Evolutionary conservation across 2,797 vertebrate species (phyloP).

Genomic region (Megaceryle alcyon): DNA sequence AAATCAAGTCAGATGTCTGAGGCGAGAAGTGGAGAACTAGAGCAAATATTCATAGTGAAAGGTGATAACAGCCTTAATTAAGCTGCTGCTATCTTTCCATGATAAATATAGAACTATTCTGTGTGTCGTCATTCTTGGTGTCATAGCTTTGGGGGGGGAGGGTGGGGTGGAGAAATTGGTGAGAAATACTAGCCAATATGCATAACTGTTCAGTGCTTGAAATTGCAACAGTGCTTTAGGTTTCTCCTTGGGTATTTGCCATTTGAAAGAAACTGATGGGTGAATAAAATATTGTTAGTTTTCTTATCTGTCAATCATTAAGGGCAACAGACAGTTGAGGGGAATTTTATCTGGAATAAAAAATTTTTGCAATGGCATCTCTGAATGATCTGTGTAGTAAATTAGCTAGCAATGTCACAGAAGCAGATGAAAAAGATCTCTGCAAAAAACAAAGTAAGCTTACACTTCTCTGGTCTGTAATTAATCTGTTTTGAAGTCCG

Average conservation of each 20-base stretch:
- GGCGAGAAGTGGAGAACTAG: not conserved
- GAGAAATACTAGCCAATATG: not conserved
- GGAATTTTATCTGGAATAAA: not conserved
- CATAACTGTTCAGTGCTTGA: not conserved
- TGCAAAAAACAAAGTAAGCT: not conserved
- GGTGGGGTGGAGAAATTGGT: fast-evolving
- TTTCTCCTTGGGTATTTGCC: not conserved
- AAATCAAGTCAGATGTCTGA: constrained; percentile 23
- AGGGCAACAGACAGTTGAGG: not conserved
- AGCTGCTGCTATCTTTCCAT: constrained; percentile 11
- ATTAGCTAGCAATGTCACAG: not conserved
- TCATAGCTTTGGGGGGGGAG: not conserved
- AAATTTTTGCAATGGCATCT: not conserved
- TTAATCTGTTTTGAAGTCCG: not conserved
- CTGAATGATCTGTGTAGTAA: not conserved
- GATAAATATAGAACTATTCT: constrained; percentile 34
- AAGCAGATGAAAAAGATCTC: not conserved
- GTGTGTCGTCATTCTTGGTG: not conserved
- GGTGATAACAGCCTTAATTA: constrained; percentile 51
- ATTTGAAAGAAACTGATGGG: not conserved
- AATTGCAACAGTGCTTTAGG: not conserved
- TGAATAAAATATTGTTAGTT: not conserved
- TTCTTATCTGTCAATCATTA: not conserved
- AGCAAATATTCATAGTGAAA: constrained; percentile 29
- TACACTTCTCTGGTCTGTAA: not conserved